These are phyloP conservation scores for human (Homo sapiens) DNA, from an alignment of 2,113 vertebrate species.

Conservation along the genomic window DNA sequence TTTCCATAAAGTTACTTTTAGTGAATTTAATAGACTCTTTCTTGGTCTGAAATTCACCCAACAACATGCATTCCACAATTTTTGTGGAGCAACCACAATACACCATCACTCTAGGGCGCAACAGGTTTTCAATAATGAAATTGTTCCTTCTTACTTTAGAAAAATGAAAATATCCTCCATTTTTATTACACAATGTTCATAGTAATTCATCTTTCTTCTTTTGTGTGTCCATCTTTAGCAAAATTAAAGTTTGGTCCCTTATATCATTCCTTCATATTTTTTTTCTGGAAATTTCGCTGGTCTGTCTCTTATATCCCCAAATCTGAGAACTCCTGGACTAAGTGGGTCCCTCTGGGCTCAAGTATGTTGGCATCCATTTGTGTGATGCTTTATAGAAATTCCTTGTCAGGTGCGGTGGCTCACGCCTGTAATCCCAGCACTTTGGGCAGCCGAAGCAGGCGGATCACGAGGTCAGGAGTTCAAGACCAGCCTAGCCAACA, in stretches of 20 bases:
- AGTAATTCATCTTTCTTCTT: neutral
- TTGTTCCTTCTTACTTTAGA: neutral
- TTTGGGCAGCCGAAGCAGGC: no score
- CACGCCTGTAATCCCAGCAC: no score
- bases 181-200: fast-evolving
- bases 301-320: neutral
- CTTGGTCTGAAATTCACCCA: neutral
- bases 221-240: neutral
- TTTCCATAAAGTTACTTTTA: neutral
- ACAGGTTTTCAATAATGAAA: neutral
- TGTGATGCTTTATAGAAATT: neutral
- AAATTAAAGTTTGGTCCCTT: neutral
- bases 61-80: neutral
- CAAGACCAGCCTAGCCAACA: no score
- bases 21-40: neutral
- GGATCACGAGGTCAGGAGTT: no score
- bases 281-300: neutral
- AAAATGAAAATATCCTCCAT: neutral
- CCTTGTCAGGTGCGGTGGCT: no score
- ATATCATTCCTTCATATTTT: neutral
- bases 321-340: neutral
- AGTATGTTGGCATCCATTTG: no score
- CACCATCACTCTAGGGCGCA: neutral
- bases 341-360: neutral
- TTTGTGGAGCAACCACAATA: neutral